A percentile compares a stretch with the other conserved stretches of the same genome.
phyloP scores from a whole-genome alignment of 2,888 invertebrate genomes.

The Tenodera sinensis region DNA sequence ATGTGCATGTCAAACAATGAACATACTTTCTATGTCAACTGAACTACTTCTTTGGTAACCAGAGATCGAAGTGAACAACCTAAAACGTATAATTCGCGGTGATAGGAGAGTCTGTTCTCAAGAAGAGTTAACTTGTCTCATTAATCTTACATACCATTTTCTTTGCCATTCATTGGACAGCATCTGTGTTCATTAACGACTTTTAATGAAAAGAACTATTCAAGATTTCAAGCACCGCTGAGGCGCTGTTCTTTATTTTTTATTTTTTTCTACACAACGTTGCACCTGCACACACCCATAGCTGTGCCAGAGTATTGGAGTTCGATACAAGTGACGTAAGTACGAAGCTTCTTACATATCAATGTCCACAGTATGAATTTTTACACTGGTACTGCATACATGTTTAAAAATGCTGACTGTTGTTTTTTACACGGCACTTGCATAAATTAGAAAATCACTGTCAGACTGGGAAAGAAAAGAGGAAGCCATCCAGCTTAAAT shows the following conservation, averaged over 20 bases:
- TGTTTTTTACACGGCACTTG: too few relatives aligned
- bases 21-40: too few relatives aligned
- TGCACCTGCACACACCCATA: not conserved
- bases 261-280: not conserved
- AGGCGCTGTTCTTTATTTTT: not conserved
- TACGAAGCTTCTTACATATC: not conserved
- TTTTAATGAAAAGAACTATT: not conserved
- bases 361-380: not conserved
- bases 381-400: not conserved
- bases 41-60: too few relatives aligned
- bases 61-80: too few relatives aligned
- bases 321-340: not conserved
- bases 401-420: too few relatives aligned
- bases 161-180: not conserved
- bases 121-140: not conserved
- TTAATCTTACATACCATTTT: not conserved
- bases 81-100: too few relatives aligned
- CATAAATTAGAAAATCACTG: too few relatives aligned
- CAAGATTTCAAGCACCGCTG: not conserved
- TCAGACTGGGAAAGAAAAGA: too few relatives aligned
- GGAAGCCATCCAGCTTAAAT: too few relatives aligned
- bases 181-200: not conserved
- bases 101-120: not conserved
- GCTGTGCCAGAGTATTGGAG: not conserved
- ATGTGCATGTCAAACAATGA: too few relatives aligned